Base-by-base conservation (phyloP, 30 jellyfish, hydroid and myxozoan genomes). In the Cassiopea xamachana region DNA sequence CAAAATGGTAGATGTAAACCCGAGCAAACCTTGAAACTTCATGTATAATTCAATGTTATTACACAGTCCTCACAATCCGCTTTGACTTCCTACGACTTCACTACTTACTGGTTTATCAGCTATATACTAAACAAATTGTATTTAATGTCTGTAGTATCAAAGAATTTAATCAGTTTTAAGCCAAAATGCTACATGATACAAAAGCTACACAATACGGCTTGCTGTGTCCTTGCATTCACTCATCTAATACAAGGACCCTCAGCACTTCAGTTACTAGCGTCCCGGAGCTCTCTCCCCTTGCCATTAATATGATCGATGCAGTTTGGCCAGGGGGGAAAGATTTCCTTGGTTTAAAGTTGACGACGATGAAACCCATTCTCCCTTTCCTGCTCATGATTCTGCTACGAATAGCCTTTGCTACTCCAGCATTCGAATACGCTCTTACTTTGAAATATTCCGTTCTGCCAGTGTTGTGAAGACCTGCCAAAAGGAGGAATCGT, bases 301-400 rank as follows among this genome's bases (percentile, higher is more conserved):
- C 84, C 77, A 83, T 43, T 44, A 83, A 58, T 48, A 83, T 61
- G 16, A 83, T 72, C 4, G 91, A 60, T 48, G 91, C 91, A 39
- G 91, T 73, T 3, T 70, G 49, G 1, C 91, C 91, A 16, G 77
- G 69, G 48, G 46, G 49, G 45, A 60, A 55, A 7, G 60, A 48
- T 44, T 83, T 83, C 45, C 18, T 61, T 18, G 91, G 84, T 77
- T 48, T 83, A 27, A 83, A 72, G 0, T 73, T 83, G 1, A 83
- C 80, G 60, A 83, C 50, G 12, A 83, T 79, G 94, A 87, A 87
- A 8, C 94, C 94, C 90, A 87, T 77, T 51, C 94, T 82, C 16
- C 94, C 94, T 72, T 43, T 67, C 46, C 94, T 64, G 79, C 88
- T 79, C 75, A 87, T 69, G 71, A 87, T 64, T 51, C 94, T 67